Evolutionary conservation across 2,888 invertebrate genomes (phyloP).

Genomic region (Entomobrya proxima): DNA sequence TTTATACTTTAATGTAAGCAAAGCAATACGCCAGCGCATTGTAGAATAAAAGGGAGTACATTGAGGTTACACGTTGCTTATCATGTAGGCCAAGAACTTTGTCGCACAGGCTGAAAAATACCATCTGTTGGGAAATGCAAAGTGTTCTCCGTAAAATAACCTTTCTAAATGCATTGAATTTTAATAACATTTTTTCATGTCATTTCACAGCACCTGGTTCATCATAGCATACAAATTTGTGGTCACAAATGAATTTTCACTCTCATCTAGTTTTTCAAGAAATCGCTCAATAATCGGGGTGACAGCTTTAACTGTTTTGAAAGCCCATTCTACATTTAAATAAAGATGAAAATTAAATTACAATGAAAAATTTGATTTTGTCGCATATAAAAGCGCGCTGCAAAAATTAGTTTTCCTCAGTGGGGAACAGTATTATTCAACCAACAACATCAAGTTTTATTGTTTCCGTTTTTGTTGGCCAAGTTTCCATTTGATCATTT

Average conservation of each 20-base stretch:
- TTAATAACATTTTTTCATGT: neutral
- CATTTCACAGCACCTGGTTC: conserved; percentile 80
- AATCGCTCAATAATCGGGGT: conserved; percentile 76
- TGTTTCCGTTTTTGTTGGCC: neutral
- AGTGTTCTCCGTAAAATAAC: neutral
- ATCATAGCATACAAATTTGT: conserved; percentile 86
- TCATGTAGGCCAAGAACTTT: conserved; percentile 82
- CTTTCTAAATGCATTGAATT: conserved; percentile 56
- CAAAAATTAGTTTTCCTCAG: conserved; percentile 18
- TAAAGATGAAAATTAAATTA: conserved; percentile 21
- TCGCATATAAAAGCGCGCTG: conserved; percentile 43
- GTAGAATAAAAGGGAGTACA: conserved; percentile 89
- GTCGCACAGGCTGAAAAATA: conserved; percentile 86
- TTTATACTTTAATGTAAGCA: conserved; percentile 85
- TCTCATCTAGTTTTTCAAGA: conserved; percentile 83
- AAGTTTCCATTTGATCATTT: neutral
- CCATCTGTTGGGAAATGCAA: conserved; percentile 79
- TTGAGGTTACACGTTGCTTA: conserved; percentile 81
- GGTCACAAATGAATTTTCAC: conserved; percentile 83
- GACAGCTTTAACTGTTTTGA: conserved; percentile 64
- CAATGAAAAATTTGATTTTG: conserved; percentile 48
- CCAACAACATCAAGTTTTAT: neutral
- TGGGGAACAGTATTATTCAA: conserved; percentile 13
- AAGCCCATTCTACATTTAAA: conserved; percentile 66
- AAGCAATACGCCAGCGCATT: conserved; percentile 88